Base-by-base conservation (phyloP, 1,140 invertebrate species). In the Platorchestia sp. region DNA sequence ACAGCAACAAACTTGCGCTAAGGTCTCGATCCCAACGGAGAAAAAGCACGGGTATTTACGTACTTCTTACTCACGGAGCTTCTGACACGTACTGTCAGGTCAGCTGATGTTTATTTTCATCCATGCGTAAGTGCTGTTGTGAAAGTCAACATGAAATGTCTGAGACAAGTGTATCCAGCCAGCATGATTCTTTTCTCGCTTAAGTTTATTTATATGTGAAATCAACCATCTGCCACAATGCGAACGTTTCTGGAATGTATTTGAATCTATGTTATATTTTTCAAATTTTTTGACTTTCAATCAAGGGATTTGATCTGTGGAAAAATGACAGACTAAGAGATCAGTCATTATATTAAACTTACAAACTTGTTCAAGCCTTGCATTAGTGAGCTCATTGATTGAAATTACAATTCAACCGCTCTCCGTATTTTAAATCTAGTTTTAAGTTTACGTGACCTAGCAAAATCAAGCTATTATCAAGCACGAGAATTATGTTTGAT, bases 51-150 rank as follows among this genome's bases (percentile, higher is more conserved):
- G 59, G 59, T 89, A 89, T 89, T 89, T 89, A 44, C 87, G 87
- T 42, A 44, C 87, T 75, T 89, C 87, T 89, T 89, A 89, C 87
- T 89, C 87, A 89, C n/a, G 14, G 22, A 89, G n/a, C 87, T 89
- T 89, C 43, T 89, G 87, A 42, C 87, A 89, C 87, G 87, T 42
- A 41, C 41, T 42, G 41, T 41, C 43, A 44, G 87, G 87, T 89
- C 87, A 89, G 87, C 87, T 89, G 87, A 89, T 44, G 43, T 89
- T 89, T 89, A 89, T 89, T 89, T 89, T 89, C 43, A 89, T 44
- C 0, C 36, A 89, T 89, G 87, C 87, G 87, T 44, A 89, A 89
- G 87, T 42, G 87, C 43, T 89, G 87, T 44, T 89, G 41, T 89
- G n/a, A 42, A 43, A 22, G 43, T 89, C 43, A 89, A 89, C n/a